A percentile compares a stretch with the other conserved stretches of the same genome.
Evolutionary conservation across 2,797 vertebrate genomes (phyloP).

Genomic region (Protonibea diacanthus): DNA sequence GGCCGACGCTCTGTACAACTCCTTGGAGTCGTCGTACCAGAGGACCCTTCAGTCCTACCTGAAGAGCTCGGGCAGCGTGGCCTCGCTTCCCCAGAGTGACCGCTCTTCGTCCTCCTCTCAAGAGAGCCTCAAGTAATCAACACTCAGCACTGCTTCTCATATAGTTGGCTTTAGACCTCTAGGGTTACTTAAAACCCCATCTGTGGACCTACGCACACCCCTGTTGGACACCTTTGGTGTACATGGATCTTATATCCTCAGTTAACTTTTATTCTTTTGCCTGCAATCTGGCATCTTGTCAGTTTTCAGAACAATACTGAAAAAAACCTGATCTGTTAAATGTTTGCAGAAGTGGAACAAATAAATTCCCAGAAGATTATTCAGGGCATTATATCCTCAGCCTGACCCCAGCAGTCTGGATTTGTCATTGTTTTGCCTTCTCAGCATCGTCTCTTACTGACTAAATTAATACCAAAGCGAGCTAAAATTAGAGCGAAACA

Average conservation of each 20-base stretch:
- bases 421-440: conserved; percentile 1
- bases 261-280: not conserved
- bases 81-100: conserved; percentile 96
- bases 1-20: conserved; percentile 93
- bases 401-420: not conserved
- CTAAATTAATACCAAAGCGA: conserved; percentile 4
- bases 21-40: conserved; percentile 94
- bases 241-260: not conserved
- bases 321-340: not conserved
- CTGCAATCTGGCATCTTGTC: not conserved
- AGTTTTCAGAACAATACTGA: not conserved
- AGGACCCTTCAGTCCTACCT: conserved; percentile 93
- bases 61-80: conserved; percentile 94
- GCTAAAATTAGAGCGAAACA: not conserved
- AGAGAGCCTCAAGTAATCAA: conserved; percentile 96
- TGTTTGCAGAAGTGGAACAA: not conserved
- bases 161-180: conserved; percentile 4
- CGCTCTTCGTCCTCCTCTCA: conserved; percentile 98
- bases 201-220: not conserved
- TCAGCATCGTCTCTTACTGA: conserved; percentile 8
- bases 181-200: not conserved
- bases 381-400: not conserved
- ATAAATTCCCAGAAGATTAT: not conserved
- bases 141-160: not conserved
- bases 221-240: not conserved